Evolutionary conservation across 2,797 vertebrate genomes (phyloP), one percentile per base, ranked within the genome.

Genomic region (Muscicapa comitata): DNA sequence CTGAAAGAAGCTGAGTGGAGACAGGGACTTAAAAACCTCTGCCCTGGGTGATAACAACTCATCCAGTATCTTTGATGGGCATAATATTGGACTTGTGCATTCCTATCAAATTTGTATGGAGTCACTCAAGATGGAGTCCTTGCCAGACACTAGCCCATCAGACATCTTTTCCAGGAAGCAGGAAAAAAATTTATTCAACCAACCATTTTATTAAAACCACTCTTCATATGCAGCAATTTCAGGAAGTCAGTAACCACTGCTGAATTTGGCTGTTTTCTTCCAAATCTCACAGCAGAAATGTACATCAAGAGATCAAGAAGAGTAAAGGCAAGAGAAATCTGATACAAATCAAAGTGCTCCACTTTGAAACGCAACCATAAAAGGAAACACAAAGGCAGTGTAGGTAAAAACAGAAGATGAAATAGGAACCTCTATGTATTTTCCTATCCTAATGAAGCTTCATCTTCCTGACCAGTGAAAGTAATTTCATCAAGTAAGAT

Each of bases 41-140:
- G 13, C 8, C 11, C 9, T 35, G 29, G 31, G 6, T 50, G 6
- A 3, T 47, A 65, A 24, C 17, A 45, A 17, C 9, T 6, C 3
- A 28, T 50, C 28, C 4, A 1, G 42, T 13, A 57, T n/a, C 9
- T 53, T 18, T 0, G 0, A 28, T 5, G 9, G 26, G 7, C 17
- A 50, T 72, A 73, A 57, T 16, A 23, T 3, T 58, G n/a, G 15
- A 38, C 71, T 40, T 65, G 18, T 54, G n/a, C 17, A 26, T 73
- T 75, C 42, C 47, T 2, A 1, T 62, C 48, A 61, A 55, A 76
- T 1, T 0, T 54, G 4, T 40, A 20, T 0, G 1, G 23, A 54
- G 17, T 15, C n/a, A 43, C 11, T 78, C 4, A 3, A 38, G 28
- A 54, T 7, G 20, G 20, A 67, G 7, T 48, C 21, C 29, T 53